Evolutionary conservation across 2,888 invertebrate species (phyloP).

Genomic region (Exephanes ischioxanthus): DNA sequence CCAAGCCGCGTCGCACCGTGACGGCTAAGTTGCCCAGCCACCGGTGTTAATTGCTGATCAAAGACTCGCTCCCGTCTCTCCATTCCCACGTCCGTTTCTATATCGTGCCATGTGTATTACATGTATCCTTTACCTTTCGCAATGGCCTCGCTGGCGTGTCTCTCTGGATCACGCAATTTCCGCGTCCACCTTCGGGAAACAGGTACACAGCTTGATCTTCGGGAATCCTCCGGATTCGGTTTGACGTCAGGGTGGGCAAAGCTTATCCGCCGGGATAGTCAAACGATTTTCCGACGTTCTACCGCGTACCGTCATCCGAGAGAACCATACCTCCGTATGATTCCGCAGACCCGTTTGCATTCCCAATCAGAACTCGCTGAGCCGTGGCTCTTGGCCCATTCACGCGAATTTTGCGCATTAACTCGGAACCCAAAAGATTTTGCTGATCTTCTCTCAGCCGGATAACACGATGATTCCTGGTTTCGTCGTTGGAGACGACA

Average conservation of each 20-base stretch:
- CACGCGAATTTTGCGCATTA: slow-evolving; percentile 55
- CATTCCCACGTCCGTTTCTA: slow-evolving; percentile 17
- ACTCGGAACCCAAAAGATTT: background rate
- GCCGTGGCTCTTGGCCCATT: slow-evolving; percentile 66
- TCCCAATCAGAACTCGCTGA: slow-evolving; percentile 46
- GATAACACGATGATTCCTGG: background rate
- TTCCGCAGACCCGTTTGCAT: slow-evolving; percentile 39
- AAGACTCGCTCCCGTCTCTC: slow-evolving; percentile 68
- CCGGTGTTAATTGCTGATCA: slow-evolving; percentile 80
- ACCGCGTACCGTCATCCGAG: slow-evolving; percentile 27
- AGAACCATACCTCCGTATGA: slow-evolving; percentile 21
- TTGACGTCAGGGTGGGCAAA: slow-evolving; percentile 70
- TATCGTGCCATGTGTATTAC: slow-evolving; percentile 10
- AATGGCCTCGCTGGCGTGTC: slow-evolving; percentile 36
- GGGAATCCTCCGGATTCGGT: slow-evolving; percentile 65
- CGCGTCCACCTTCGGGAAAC: slow-evolving; percentile 19
- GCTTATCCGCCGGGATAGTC: slow-evolving; percentile 65
- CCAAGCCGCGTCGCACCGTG: slow-evolving; percentile 53
- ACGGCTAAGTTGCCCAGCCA: slow-evolving; percentile 50
- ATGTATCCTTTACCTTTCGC: slow-evolving; percentile 17
- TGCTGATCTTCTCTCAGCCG: background rate
- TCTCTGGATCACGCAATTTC: slow-evolving; percentile 42
- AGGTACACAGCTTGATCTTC: slow-evolving; percentile 21
- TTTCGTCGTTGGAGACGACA: no score
- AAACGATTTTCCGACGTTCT: slow-evolving; percentile 73